These are phyloP conservation scores for Drosophila eugracilis DNA, from an alignment of 1,140 invertebrate genomes.

Conservation along the genomic window DNA sequence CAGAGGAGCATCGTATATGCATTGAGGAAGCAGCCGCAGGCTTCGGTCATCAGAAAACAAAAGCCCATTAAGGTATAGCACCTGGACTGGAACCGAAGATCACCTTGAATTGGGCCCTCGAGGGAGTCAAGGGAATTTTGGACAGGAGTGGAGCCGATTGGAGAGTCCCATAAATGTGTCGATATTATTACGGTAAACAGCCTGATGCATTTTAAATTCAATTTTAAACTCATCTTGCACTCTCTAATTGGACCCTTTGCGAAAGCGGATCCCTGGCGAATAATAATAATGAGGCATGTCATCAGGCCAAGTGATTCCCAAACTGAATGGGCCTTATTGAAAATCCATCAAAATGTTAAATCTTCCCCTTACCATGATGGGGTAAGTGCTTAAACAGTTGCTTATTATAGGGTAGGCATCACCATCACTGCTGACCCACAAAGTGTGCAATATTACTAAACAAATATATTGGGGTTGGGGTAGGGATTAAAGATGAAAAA, in stretches of 20 bases:
- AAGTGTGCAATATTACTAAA: conserved; percentile 34
- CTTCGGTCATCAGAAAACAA: conserved; percentile 51
- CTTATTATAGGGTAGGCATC: conserved; percentile 41
- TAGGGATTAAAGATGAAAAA: conserved; percentile 37
- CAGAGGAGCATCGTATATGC: background rate
- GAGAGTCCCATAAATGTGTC: conserved; percentile 71
- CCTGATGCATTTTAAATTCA: conserved; percentile 81
- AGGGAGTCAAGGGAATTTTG: conserved; percentile 5
- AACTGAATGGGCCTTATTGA: conserved; percentile 57
- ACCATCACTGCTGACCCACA: conserved; percentile 42
- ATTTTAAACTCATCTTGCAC: conserved; percentile 65
- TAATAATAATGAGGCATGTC: conserved; percentile 60
- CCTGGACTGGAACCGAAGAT: conserved; percentile 58
- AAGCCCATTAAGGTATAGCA: conserved; percentile 79
- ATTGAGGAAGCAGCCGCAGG: conserved; percentile 24
- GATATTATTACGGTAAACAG: conserved; percentile 83
- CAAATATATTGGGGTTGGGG: conserved; percentile 30
- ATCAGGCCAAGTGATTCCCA: conserved; percentile 49
- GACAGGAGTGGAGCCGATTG: conserved; percentile 6
- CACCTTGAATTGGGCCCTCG: conserved; percentile 27
- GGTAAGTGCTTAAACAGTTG: conserved; percentile 65
- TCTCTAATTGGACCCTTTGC: conserved; percentile 68
- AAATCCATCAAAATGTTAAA: conserved; percentile 61
- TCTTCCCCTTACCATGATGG: conserved; percentile 18
- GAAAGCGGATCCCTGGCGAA: conserved; percentile 47